A percentile compares a stretch with the other conserved stretches of the same genome.
phyloP scores from a whole-genome alignment of 1,140 invertebrate species.

The Macrosteles quadrilineatus region DNA sequence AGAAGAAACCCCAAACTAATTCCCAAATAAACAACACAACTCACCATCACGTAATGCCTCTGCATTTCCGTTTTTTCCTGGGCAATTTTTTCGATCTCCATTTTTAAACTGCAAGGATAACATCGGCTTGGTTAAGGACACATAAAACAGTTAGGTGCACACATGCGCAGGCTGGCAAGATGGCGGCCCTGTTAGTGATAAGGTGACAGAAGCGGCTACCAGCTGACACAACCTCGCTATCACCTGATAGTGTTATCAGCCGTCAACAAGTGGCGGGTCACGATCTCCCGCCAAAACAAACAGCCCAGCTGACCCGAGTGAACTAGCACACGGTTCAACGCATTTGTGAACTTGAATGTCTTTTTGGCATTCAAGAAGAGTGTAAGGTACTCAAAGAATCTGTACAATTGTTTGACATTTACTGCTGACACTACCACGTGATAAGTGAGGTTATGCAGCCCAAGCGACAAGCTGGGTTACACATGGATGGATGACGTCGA shows the following conservation, averaged over 20 bases:
- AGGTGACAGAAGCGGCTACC: conserved; percentile 9
- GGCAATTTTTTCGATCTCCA: conserved; percentile 94
- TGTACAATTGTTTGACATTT: too few species aligned
- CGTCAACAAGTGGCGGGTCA: too few species aligned
- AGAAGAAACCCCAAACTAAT: not conserved
- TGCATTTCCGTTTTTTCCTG: conserved; percentile 99
- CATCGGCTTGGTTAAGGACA: conserved; percentile 16
- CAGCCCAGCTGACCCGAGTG: too few species aligned
- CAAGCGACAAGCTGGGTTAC: too few species aligned
- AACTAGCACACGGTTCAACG: too few species aligned
- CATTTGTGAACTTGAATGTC: too few species aligned
- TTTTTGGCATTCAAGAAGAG: too few species aligned
- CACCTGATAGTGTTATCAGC: conserved; percentile 1
- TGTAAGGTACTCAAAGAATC: too few species aligned
- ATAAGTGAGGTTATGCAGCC: too few species aligned
- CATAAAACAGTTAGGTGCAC: not conserved
- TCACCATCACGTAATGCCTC: conserved; percentile 98
- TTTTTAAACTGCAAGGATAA: conserved; percentile 66
- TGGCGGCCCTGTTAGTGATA: conserved; percentile 3
- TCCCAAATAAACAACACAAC: conserved; percentile 46
- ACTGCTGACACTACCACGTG: too few species aligned
- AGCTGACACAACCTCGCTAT: conserved; percentile 6
- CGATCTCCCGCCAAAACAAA: too few species aligned
- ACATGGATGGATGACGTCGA: too few species aligned
- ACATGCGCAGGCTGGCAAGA: not conserved